phyloP scores from a whole-genome alignment of 2,797 vertebrate genomes.

The Argentina silus region DNA sequence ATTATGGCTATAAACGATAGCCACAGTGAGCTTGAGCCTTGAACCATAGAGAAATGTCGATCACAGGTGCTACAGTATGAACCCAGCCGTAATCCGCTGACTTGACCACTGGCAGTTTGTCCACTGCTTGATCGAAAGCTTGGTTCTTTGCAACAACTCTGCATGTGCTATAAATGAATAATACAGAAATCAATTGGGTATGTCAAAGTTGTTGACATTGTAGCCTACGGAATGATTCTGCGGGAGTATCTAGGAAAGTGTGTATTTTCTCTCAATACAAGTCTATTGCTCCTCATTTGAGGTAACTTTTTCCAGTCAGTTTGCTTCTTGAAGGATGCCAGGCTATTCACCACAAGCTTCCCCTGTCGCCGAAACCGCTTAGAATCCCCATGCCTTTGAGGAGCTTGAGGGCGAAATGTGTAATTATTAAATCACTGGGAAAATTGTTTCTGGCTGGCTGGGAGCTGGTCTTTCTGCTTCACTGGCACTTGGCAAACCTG shows the following conservation, averaged over 20 bases:
- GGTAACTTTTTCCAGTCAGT: slow-evolving; percentile 15
- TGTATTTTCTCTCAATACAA: not conserved
- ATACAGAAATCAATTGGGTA: no score
- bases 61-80: no score
- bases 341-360: slow-evolving; percentile 57
- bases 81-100: no score
- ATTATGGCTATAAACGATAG: slow-evolving; percentile 19
- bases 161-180: no score
- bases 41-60: no score
- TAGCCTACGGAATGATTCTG: no score
- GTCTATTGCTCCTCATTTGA: not conserved
- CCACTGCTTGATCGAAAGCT: no score
- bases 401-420: slow-evolving; percentile 53
- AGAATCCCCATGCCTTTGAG: slow-evolving; percentile 27
- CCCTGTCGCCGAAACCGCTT: slow-evolving; percentile 43
- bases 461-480: slow-evolving; percentile 46
- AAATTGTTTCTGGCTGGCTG: slow-evolving; percentile 33
- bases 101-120: no score
- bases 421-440: slow-evolving; percentile 64
- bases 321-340: slow-evolving; percentile 57
- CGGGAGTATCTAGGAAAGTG: no score
- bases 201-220: no score
- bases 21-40: not conserved
- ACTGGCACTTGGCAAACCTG: slow-evolving; percentile 45
- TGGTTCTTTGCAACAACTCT: no score